phyloP scores from a whole-genome alignment of 1,140 invertebrate genomes.

The Bombus superbus region DNA sequence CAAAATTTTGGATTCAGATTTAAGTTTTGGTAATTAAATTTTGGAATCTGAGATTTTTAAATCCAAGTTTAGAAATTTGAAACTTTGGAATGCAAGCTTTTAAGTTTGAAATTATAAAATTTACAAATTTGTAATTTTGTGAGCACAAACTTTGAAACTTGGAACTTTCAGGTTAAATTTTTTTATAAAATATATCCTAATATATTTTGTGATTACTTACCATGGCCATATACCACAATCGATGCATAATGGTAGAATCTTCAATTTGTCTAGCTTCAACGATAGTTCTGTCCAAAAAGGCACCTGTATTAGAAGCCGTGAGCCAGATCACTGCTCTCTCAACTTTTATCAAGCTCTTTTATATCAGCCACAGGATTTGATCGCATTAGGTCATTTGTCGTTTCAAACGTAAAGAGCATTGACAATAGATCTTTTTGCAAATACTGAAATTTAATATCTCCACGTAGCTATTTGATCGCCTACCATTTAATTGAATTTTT shows the following conservation, averaged over 20 bases:
- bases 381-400: slow-evolving; percentile 28
- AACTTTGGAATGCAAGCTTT: neutral
- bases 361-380: neutral
- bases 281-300: neutral
- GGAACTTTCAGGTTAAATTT: neutral
- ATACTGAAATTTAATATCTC: slow-evolving; percentile 35
- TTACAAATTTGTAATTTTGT: neutral
- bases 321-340: neutral
- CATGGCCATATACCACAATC: neutral
- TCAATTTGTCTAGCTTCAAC: neutral
- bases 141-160: neutral
- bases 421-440: slow-evolving; percentile 42
- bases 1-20: too few species aligned
- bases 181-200: neutral
- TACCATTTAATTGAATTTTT: slow-evolving; percentile 55
- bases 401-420: slow-evolving; percentile 15
- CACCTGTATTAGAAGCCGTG: neutral
- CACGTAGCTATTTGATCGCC: slow-evolving; percentile 3
- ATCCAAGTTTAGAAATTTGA: too few species aligned
- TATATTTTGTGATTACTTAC: neutral
- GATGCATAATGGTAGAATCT: neutral
- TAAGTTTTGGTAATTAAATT: too few species aligned
- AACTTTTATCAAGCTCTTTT: slow-evolving; percentile 8
- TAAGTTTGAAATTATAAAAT: neutral
- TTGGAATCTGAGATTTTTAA: too few species aligned